Evolutionary conservation across 2,113 vertebrate species (phyloP).

Genomic region (Mesoclemmys tuberculata): DNA sequence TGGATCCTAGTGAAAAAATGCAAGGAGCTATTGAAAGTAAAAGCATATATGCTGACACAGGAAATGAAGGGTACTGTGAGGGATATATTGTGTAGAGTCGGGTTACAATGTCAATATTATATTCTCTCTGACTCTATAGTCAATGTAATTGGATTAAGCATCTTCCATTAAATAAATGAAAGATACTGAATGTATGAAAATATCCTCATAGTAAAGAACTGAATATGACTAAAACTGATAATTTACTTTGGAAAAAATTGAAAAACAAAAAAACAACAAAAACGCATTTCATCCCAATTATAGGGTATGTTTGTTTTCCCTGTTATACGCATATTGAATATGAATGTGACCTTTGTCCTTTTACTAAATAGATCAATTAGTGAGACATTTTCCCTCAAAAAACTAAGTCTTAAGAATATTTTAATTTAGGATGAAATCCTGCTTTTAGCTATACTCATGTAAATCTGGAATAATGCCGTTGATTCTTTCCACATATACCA

Average conservation of each 20-base stretch:
- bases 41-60: neutral
- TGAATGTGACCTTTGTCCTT: neutral
- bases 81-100: accelerated
- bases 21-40: neutral
- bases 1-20: neutral
- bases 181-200: neutral
- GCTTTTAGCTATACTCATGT: neutral
- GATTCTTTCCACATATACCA: neutral
- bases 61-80: neutral
- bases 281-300: neutral
- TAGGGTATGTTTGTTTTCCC: neutral
- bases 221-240: neutral
- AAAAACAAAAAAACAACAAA: neutral
- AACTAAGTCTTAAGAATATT: neutral
- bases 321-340: neutral
- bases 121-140: neutral
- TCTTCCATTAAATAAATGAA: neutral
- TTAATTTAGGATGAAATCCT: neutral
- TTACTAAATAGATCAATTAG: neutral
- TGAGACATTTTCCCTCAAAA: neutral
- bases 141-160: neutral
- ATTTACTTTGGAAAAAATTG: neutral
- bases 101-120: neutral
- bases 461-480: neutral
- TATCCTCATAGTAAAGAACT: neutral